Percentiles rank a stretch among this genome's conserved stretches.
Evolutionary conservation across 1,140 invertebrate species (phyloP).

Genomic region (Anastrepha obliqua): DNA sequence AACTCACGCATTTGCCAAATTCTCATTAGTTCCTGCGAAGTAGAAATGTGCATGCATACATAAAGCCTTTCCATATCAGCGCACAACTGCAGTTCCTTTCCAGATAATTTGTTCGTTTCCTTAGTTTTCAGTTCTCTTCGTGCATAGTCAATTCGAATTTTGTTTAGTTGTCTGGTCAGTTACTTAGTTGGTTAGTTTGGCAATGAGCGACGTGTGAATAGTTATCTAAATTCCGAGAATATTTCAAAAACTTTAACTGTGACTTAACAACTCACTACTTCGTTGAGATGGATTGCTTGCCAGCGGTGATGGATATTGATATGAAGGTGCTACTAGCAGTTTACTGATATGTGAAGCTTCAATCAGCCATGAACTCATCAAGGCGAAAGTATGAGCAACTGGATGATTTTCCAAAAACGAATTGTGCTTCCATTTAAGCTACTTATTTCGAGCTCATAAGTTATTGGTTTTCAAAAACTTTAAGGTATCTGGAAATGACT

Average conservation of each 20-base stretch:
- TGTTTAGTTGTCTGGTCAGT: neutral
- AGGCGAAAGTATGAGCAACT: neutral
- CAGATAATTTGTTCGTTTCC: neutral
- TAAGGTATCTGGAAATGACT: too few relatives aligned
- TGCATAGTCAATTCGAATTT: neutral
- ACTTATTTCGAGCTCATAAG: too few relatives aligned
- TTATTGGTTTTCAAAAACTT: too few relatives aligned
- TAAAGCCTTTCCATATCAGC: constrained; percentile 9
- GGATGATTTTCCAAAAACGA: neutral
- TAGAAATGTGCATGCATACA: neutral
- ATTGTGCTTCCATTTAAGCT: too few relatives aligned
- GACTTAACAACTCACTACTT: constrained; percentile 38
- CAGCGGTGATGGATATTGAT: neutral
- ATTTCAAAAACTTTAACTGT: constrained; percentile 37
- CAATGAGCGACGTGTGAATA: constrained; percentile 21
- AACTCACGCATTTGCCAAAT: constrained; percentile 44
- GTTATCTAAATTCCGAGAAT: constrained; percentile 47
- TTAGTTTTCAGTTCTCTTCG: neutral
- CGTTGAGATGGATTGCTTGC: neutral
- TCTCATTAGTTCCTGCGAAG: constrained; percentile 36
- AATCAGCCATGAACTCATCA: constrained; percentile 17
- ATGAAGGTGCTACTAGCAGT: neutral
- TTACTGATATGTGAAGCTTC: constrained; percentile 14
- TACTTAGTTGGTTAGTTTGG: neutral
- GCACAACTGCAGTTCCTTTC: neutral